phyloP scores from a whole-genome alignment of 2,888 invertebrate species.

The Sericinus montela region DNA sequence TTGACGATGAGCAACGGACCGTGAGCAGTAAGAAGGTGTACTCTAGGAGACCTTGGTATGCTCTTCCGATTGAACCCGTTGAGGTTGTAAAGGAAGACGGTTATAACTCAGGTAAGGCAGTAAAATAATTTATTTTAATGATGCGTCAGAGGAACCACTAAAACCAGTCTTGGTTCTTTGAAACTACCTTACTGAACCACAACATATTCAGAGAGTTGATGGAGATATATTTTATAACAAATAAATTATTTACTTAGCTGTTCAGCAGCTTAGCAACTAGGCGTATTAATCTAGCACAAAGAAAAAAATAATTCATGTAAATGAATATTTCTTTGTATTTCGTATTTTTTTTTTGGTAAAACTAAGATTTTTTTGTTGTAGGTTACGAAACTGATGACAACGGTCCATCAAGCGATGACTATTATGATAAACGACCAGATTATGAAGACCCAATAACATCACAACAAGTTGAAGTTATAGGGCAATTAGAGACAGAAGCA shows the following conservation, averaged over 20 bases:
- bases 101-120: conserved; percentile 37
- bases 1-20: conserved; percentile 53
- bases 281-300: no score
- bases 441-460: conserved; percentile 54
- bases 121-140: neutral
- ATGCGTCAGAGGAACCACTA: no score
- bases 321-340: no score
- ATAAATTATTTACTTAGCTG: no score
- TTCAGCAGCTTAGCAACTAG: no score
- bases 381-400: conserved; percentile 55
- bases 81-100: conserved; percentile 43
- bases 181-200: no score
- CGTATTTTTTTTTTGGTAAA: no score
- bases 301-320: no score
- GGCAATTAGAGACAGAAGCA: conserved; percentile 39
- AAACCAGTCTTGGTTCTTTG: no score
- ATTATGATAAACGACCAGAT: conserved; percentile 47
- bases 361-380: conserved; percentile 24
- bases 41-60: conserved; percentile 68
- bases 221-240: no score
- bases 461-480: conserved; percentile 39
- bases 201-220: no score
- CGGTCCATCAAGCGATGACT: conserved; percentile 36
- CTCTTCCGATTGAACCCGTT: conserved; percentile 51
- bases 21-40: conserved; percentile 65